These are phyloP conservation scores for Apostichopus parvimensis DNA, from an alignment of 35 echinoderm and acorn worm species.

Conservation along the genomic window DNA sequence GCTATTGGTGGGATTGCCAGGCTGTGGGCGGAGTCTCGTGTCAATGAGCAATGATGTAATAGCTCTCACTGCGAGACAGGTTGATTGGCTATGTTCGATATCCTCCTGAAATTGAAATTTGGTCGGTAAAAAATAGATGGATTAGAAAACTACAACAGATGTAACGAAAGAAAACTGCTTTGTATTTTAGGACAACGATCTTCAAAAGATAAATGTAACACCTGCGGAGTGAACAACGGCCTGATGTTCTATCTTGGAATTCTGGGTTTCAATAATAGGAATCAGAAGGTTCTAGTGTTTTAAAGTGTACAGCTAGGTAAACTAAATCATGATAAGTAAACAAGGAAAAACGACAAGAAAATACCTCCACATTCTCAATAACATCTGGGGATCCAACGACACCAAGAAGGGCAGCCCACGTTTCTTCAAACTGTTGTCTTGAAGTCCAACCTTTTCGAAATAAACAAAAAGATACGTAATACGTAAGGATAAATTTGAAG, in stretches of 20 bases:
- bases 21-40: slow-evolving; percentile 75
- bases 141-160: too few species aligned
- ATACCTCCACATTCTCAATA: slow-evolving; percentile 53
- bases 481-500: background rate
- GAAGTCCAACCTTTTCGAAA: slow-evolving; percentile 79
- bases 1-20: slow-evolving; percentile 96
- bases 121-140: too few species aligned
- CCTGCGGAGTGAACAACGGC: too few species aligned
- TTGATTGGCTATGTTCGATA: slow-evolving; percentile 82
- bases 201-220: too few species aligned
- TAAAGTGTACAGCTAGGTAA: background rate
- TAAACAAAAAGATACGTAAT: background rate
- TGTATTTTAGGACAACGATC: too few species aligned
- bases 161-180: too few species aligned
- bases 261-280: too few species aligned
- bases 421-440: slow-evolving; percentile 93
- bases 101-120: slow-evolving; percentile 64
- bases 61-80: slow-evolving; percentile 85
- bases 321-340: background rate
- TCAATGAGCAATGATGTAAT: slow-evolving; percentile 87
- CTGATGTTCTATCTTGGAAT: too few species aligned
- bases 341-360: background rate
- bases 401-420: slow-evolving; percentile 92
- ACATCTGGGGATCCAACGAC: slow-evolving; percentile 79
- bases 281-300: background rate